phyloP scores from a whole-genome alignment of 2,888 invertebrate species.

The Lottia scabra region DNA sequence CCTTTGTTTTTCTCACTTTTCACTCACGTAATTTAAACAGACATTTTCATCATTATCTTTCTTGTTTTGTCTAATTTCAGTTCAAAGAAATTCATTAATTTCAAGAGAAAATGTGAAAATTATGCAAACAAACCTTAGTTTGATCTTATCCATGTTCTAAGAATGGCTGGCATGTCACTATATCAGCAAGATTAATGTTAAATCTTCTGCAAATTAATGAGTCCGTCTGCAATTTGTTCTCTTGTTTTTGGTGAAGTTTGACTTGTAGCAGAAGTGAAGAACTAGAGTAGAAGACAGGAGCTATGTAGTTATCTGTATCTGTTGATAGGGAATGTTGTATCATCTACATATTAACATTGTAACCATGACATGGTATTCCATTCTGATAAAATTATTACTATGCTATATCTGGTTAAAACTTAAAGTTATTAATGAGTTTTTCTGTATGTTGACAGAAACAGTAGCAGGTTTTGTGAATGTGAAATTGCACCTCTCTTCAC shows the following conservation, averaged over 20 bases:
- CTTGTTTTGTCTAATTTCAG: neutral
- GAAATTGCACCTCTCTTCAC: too few relatives aligned
- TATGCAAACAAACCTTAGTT: neutral
- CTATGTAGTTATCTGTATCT: neutral
- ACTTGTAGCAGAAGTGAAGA: too few relatives aligned
- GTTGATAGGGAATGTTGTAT: neutral
- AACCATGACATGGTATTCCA: neutral
- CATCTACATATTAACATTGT: neutral
- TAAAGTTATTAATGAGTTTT: too few relatives aligned
- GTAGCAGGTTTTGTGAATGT: too few relatives aligned
- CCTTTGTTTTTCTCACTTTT: too few relatives aligned
- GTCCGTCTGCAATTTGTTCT: neutral
- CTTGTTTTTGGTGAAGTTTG: too few relatives aligned
- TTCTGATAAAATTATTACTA: too few relatives aligned
- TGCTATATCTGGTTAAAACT: too few relatives aligned
- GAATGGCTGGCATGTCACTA: neutral
- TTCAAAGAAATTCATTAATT: neutral
- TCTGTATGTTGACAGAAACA: too few relatives aligned
- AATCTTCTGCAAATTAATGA: neutral
- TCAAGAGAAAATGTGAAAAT: neutral
- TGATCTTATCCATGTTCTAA: neutral
- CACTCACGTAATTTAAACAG: too few relatives aligned
- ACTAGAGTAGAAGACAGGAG: neutral
- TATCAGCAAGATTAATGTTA: neutral
- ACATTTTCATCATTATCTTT: neutral